Evolutionary conservation across 2,888 invertebrate genomes (phyloP), one percentile per base, ranked within the genome.

Genomic region (Phengaris alcon): DNA sequence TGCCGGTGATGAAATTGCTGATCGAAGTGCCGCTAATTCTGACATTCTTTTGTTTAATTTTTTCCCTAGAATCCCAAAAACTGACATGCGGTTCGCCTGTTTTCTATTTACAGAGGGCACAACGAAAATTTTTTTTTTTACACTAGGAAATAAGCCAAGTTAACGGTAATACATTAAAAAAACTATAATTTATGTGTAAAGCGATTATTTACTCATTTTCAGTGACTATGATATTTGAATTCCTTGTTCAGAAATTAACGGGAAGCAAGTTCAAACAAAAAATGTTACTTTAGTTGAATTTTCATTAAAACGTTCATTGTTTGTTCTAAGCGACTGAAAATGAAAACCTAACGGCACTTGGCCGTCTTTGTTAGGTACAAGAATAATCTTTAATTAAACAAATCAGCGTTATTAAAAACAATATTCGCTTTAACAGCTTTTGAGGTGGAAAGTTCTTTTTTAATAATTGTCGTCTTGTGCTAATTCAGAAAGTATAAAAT

Each of bases 1-100:
- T 87, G 82, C 79, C 80, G 80, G 78, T 86, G 87, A 86, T 83
- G 88, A 90, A 91, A 90, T 90, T 88, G 89, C 81, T 80, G 80
- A 82, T 76, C 78, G 76, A 79, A 76, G 78, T 77, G 76, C 77
- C 75, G 77, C 77, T 68, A 78, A 72, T 72, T 72, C 52, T 3
- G 72, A 46, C 44, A 35, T 54, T 51, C 22, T 72, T 51, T 51
- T 51, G 72, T 72, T 52, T 52, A 9, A 52, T 52, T 52, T 52
- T 54, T 72, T 13, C 70, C 15, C 70, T 64, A 35, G 35, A 64
- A 35, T 64, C 35, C 64, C 59, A 59, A 59, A 59, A 59, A 9
- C 57, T 22, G 59, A 3, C 22, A 59, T 59, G 9, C 22, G 59
- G 9, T 59, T 22, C 3, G 15, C 55, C 59, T 59, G 59, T 59